Conservation (phyloP, 2,888 invertebrate species). For the Celastrina argiolus region DNA sequence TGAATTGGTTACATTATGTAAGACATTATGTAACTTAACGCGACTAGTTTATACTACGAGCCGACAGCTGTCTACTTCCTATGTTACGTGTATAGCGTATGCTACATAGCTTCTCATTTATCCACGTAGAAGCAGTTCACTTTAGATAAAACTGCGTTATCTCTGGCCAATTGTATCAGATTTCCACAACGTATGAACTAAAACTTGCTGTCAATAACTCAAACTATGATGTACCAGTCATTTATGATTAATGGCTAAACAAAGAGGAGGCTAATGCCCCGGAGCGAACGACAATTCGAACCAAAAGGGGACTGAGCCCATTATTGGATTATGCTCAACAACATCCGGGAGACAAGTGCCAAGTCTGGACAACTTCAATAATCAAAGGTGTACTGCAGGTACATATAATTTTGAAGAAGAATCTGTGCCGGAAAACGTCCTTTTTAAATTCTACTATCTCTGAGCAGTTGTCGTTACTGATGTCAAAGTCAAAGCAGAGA, state of each 20-base stretch:
- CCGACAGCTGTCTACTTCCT: constrained; percentile 13
- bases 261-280: constrained; percentile 4
- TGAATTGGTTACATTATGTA: not conserved
- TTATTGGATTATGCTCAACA: constrained; percentile 8
- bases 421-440: no score
- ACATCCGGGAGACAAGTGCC: not conserved
- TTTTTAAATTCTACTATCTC: no score
- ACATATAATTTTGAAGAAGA: not conserved
- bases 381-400: not conserved
- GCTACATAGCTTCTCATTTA: not conserved
- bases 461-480: no score
- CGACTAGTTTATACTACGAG: not conserved
- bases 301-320: constrained; percentile 3
- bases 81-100: constrained; percentile 16
- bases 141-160: not conserved
- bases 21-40: constrained; percentile 2
- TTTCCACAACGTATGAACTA: not conserved
- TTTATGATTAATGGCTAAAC: not conserved
- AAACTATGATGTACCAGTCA: not conserved
- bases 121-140: constrained; percentile 2
- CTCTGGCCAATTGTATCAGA: not conserved
- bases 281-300: not conserved
- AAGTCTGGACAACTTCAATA: not conserved
- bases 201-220: not conserved
- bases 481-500: no score